A percentile compares a stretch with the other conserved stretches of the same genome.
These are phyloP conservation scores for Saimiri boliviensis DNA, from an alignment of 2,113 vertebrate genomes.

Conservation along the genomic window DNA sequence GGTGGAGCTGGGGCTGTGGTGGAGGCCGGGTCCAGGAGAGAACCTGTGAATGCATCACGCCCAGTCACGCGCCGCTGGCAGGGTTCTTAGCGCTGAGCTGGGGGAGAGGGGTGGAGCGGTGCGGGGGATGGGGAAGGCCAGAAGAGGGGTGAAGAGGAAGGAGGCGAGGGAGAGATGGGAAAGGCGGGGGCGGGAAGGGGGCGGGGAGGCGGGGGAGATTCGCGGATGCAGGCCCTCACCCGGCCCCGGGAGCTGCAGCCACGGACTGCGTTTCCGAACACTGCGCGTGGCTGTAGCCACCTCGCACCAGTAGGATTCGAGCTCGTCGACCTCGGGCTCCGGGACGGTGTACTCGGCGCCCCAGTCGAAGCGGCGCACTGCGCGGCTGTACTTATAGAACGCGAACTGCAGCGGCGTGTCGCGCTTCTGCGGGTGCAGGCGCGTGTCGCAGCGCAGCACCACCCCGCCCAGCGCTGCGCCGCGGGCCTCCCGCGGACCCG, in stretches of 20 bases:
- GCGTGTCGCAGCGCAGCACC: slow-evolving; percentile 71
- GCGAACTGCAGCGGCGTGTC: slow-evolving; percentile 72
- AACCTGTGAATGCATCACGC: slow-evolving; percentile 2
- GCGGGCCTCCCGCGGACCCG: neutral
- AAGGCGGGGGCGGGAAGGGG: too few species aligned
- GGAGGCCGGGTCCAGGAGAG: neutral
- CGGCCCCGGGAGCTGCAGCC: slow-evolving; percentile 24
- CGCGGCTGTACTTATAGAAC: slow-evolving; percentile 76
- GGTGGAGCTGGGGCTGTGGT: neutral
- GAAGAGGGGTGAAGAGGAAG: neutral
- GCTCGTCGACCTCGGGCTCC: slow-evolving; percentile 50
- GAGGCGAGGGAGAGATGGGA: accelerated
- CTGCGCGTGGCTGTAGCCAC: slow-evolving; percentile 65
- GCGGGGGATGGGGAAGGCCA: neutral
- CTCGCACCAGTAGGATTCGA: slow-evolving; percentile 74
- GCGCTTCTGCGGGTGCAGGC: slow-evolving; percentile 66
- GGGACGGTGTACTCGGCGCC: slow-evolving; percentile 52
- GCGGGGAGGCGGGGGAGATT: neutral
- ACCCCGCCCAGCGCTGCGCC: neutral
- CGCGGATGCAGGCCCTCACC: slow-evolving; percentile 43
- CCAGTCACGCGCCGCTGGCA: too few species aligned
- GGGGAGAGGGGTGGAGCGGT: accelerated
- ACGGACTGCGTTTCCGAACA: slow-evolving; percentile 73
- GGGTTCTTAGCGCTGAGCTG: accelerated
- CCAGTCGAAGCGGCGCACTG: slow-evolving; percentile 67